Percentiles rank a stretch among this genome's conserved stretches.
These are phyloP conservation scores for Drosophila santomea DNA, from an alignment of 1,140 invertebrate genomes.

Conservation along the genomic window DNA sequence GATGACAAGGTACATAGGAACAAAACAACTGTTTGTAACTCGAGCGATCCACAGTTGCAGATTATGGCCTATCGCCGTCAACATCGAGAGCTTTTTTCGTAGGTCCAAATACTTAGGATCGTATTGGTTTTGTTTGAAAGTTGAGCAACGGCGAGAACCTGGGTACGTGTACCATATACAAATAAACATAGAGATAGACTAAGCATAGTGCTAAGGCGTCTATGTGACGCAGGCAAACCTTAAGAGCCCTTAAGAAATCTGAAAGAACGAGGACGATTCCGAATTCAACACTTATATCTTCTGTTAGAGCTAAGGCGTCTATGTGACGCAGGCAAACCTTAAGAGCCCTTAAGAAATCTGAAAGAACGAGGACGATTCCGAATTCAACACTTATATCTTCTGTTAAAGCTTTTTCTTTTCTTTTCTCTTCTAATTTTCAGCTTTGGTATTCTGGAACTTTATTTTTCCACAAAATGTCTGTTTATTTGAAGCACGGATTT, in stretches of 20 bases:
- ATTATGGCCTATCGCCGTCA: slow-evolving; percentile 46
- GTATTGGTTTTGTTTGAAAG: slow-evolving; percentile 12
- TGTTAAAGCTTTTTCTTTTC: neutral
- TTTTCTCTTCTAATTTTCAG: too few species aligned
- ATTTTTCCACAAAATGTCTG: too few species aligned
- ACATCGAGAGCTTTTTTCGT: neutral
- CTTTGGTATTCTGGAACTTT: too few species aligned
- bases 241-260: neutral
- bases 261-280: slow-evolving; percentile 1
- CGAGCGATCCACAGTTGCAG: slow-evolving; percentile 27
- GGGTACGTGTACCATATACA: slow-evolving; percentile 8
- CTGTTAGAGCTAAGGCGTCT: neutral
- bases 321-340: too few species aligned
- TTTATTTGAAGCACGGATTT: too few species aligned
- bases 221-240: too few species aligned
- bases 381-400: neutral
- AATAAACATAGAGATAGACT: slow-evolving; percentile 17
- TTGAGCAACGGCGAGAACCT: slow-evolving; percentile 17
- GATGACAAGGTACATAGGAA: slow-evolving; percentile 11
- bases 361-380: slow-evolving; percentile 1
- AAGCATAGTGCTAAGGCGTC: neutral
- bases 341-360: neutral
- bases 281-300: neutral
- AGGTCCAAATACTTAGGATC: slow-evolving; percentile 5
- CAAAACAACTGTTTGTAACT: slow-evolving; percentile 36